Conservation (phyloP, 2,797 vertebrate species). For the Lepilemur septentrionalis region DNA sequence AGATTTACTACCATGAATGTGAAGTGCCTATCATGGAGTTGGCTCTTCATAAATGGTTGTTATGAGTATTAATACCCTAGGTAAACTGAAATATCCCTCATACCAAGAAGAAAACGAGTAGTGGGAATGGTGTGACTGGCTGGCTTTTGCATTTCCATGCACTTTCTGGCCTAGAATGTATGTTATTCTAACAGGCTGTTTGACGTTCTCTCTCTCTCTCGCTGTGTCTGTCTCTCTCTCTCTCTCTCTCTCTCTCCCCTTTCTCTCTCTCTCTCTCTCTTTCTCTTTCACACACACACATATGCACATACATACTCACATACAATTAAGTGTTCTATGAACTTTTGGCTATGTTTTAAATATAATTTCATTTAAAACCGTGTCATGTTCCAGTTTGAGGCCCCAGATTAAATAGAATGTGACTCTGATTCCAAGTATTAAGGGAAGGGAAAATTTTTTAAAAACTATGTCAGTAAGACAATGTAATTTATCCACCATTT, state of each 20-base stretch:
- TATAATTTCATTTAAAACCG: slow-evolving; percentile 47
- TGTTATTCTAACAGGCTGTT: not conserved
- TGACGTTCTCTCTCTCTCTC: not conserved
- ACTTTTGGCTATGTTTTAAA: slow-evolving; percentile 34
- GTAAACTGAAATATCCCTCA: not conserved
- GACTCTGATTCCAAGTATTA: slow-evolving; percentile 41
- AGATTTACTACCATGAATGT: not conserved
- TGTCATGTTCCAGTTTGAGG: not conserved
- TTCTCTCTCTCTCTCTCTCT: not conserved
- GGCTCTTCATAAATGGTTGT: not conserved
- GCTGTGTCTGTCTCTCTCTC: not conserved
- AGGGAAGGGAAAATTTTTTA: not conserved
- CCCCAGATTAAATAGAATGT: slow-evolving; percentile 36
- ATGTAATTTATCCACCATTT: not conserved
- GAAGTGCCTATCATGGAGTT: not conserved
- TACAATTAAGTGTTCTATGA: not conserved
- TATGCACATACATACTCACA: not conserved
- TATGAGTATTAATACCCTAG: not conserved
- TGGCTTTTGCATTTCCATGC: not conserved
- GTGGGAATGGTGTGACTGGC: rapidly evolving
- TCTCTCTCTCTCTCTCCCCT: not conserved
- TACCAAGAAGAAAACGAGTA: not conserved
- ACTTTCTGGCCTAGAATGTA: not conserved
- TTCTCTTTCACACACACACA: not conserved
- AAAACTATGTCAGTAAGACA: not conserved